Evolutionary conservation across 1,140 invertebrate species (phyloP).

Genomic region (Plutomurus gul): DNA sequence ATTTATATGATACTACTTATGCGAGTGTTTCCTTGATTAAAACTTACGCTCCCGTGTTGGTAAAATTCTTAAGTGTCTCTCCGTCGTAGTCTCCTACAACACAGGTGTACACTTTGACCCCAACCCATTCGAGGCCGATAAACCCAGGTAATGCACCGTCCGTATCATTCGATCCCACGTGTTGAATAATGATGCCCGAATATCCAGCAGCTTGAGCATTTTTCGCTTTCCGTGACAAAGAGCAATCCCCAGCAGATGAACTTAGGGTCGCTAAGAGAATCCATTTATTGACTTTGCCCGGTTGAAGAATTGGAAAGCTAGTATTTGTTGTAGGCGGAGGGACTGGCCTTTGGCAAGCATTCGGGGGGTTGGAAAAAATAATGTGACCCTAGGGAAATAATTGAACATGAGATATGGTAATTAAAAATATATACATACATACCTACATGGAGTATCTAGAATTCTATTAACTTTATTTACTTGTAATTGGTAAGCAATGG

Average conservation of each 20-base stretch:
- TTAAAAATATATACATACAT: background rate
- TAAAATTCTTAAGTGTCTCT: background rate
- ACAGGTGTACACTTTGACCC: conserved; percentile 32
- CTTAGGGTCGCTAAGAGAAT: conserved; percentile 13
- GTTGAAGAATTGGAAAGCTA: background rate
- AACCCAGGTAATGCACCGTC: conserved; percentile 6
- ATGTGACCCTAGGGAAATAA: background rate
- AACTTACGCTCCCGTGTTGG: background rate
- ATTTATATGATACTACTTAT: background rate
- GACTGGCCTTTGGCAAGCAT: background rate
- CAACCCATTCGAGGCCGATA: conserved; percentile 42
- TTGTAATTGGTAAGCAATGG: conserved; percentile 22
- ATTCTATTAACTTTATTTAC: background rate
- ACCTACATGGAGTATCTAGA: background rate
- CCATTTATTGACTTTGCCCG: background rate
- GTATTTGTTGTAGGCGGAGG: background rate
- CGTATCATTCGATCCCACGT: conserved; percentile 14
- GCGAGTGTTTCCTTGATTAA: background rate
- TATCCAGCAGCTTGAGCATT: conserved; percentile 38
- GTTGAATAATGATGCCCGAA: conserved; percentile 32
- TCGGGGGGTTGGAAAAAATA: conserved; percentile 10
- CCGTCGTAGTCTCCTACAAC: conserved; percentile 30
- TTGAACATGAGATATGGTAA: background rate
- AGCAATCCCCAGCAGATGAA: background rate
- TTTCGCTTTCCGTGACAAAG: conserved; percentile 26